phyloP scores from a whole-genome alignment of 2,113 vertebrate genomes.

The Eupsittula cactorum region DNA sequence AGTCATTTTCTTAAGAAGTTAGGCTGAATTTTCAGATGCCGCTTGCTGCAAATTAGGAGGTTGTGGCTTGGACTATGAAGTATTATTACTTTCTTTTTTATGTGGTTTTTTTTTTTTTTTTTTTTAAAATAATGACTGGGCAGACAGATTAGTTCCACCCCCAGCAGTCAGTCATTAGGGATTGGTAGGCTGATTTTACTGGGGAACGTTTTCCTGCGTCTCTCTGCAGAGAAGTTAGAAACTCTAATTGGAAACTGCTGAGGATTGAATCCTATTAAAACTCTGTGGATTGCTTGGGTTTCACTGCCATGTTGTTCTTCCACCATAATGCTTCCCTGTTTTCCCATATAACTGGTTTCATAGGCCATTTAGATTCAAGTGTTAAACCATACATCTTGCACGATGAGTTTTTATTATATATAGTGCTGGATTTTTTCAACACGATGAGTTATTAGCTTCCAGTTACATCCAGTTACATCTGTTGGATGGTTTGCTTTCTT shows the following conservation, averaged over 20 bases:
- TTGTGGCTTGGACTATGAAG: background rate
- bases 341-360: background rate
- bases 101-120: rapidly evolving
- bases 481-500: background rate
- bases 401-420: background rate
- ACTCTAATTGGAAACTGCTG: background rate
- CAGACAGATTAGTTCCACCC: background rate
- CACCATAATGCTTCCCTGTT: background rate
- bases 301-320: background rate
- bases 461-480: background rate
- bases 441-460: background rate
- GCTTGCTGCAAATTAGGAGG: background rate
- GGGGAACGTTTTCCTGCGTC: background rate
- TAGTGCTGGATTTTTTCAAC: background rate
- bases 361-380: background rate
- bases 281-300: background rate
- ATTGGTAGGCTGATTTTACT: background rate
- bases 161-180: background rate
- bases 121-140: background rate
- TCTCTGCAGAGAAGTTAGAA: background rate
- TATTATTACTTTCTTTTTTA: background rate
- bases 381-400: background rate
- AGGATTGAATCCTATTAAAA: background rate
- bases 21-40: background rate
- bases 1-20: background rate